phyloP scores from a whole-genome alignment of 2,888 invertebrate genomes.

The Xylocampa areola region DNA sequence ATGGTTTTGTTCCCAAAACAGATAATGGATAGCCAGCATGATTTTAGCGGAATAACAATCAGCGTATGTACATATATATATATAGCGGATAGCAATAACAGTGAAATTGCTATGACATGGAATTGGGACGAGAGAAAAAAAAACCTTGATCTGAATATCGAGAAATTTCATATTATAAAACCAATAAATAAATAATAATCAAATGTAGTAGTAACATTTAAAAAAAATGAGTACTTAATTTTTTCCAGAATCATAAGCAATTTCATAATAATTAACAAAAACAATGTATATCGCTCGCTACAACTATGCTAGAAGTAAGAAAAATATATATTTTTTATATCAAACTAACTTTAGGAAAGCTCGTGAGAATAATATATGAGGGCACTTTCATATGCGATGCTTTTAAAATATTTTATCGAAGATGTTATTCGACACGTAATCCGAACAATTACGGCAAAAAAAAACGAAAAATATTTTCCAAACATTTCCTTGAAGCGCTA shows the following conservation, averaged over 20 bases:
- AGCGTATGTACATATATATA: constrained; percentile 58
- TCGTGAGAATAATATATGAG: constrained; percentile 82
- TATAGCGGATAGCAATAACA: constrained; percentile 66
- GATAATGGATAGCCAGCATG: constrained; percentile 74
- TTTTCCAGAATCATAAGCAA: constrained; percentile 49
- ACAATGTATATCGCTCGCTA: constrained; percentile 69
- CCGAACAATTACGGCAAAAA: not conserved
- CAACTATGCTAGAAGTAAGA: constrained; percentile 84
- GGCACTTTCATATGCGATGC: constrained; percentile 40
- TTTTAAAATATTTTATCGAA: constrained; percentile 10
- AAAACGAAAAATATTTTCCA: too few species aligned
- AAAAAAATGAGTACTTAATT: too few species aligned
- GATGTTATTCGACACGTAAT: not conserved
- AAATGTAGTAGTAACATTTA: not conserved
- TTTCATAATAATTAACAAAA: constrained; percentile 63
- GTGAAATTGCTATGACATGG: constrained; percentile 63
- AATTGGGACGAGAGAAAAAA: constrained; percentile 50
- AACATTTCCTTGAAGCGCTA: too few species aligned
- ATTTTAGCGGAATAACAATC: constrained; percentile 53
- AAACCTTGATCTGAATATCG: not conserved
- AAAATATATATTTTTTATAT: constrained; percentile 81
- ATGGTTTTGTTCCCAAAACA: constrained; percentile 84
- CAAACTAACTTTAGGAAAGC: constrained; percentile 86
- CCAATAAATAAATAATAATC: not conserved
- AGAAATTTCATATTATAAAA: not conserved